Evolutionary conservation across 2,113 vertebrate species (phyloP).

Genomic region (Forbesichthys agassizii): DNA sequence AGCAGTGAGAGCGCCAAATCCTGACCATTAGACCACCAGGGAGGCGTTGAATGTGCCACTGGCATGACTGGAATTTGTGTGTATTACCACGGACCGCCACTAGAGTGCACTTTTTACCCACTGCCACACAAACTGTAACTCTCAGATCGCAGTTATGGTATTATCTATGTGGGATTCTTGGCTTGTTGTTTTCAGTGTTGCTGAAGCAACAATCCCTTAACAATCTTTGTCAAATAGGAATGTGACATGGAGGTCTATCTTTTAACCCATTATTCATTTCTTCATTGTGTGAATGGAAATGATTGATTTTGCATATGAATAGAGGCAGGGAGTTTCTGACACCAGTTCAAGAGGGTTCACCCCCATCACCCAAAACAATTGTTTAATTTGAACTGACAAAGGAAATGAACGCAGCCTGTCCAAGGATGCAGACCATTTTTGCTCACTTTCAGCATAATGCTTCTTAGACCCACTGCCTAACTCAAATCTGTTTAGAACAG

Average conservation of each 20-base stretch:
- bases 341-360: no score
- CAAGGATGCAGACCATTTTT: no score
- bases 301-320: neutral
- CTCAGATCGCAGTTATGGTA: neutral
- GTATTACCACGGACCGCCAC: neutral
- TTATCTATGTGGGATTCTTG: neutral
- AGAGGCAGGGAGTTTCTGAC: neutral
- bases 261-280: no score
- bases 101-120: neutral
- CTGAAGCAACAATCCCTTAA: neutral
- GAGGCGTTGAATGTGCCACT: neutral
- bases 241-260: neutral
- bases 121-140: neutral
- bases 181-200: neutral
- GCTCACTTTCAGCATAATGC: no score
- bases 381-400: no score
- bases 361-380: no score
- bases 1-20: conserved; percentile 53
- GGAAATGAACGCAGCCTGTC: neutral
- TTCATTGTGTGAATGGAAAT: no score
- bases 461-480: no score
- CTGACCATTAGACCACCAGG: conserved; percentile 63
- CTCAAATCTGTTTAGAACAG: no score
- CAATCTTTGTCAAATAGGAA: neutral
- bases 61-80: neutral